Evolutionary conservation across 2,797 vertebrate genomes (phyloP), one percentile per base, ranked within the genome.

Genomic region (Heterohyrax brucei): DNA sequence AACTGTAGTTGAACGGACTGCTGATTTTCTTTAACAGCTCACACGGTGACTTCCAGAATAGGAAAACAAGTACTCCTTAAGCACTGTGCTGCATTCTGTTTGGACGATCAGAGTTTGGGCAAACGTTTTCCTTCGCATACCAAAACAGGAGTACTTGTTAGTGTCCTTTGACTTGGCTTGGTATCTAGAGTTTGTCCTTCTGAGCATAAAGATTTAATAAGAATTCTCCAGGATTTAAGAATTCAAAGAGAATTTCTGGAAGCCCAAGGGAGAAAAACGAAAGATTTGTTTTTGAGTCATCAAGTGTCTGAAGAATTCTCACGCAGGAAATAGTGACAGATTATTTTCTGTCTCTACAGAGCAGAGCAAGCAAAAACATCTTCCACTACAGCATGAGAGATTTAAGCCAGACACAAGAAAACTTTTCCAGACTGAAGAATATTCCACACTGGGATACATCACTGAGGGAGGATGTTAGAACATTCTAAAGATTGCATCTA

Each of bases 41-140:
- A 93, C 21, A 96, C 97, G 97, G 91, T 91, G 87, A 96, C 64
- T 79, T 95, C 95, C 83, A 97, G 96, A 96, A 95, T 79, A 94
- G 83, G 73, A 83, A 91, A 93, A 97, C 96, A 97, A 89, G 85
- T 33, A 26, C n/a, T 87, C 79, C 87, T 90, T 90, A 75, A 95
- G 59, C 70, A 75, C 33, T 22, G 30, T 53, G 92, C 87, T 87
- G 93, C 39, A 64, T 94, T 97, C 91, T 70, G 72, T 85, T 96
- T 95, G 85, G 91, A 97, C 95, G 96, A 53, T 0, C 7, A 75
- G 39, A 89, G 30, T 44, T 12, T 10, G 7, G 68, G 87, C 92
- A 24, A 76, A 96, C 53, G 30, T n/a, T 94, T 95, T 93, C 62
- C 79, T 66, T 53, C 30, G n/a, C 22, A 7, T 61, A 70, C 56